Evolutionary conservation across 1,140 invertebrate species (phyloP).

Genomic region (Phymorhynchus buccinoides): DNA sequence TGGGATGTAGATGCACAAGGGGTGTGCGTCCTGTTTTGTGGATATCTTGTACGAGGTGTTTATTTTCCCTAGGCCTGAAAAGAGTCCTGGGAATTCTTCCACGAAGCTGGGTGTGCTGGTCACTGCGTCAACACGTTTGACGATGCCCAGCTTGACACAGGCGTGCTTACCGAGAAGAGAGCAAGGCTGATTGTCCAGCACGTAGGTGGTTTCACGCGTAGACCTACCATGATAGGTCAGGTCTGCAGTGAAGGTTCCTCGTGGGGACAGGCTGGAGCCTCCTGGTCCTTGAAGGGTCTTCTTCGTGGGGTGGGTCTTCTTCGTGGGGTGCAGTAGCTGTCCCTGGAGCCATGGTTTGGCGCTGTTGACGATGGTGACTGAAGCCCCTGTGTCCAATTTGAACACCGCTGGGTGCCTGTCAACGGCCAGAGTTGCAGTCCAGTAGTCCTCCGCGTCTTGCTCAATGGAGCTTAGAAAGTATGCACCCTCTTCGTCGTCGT

Average conservation of each 20-base stretch:
- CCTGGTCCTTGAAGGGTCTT: slow-evolving; percentile 14
- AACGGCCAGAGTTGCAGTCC: not conserved
- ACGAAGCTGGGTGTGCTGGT: not conserved
- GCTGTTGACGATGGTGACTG: not conserved
- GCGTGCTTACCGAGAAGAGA: not conserved
- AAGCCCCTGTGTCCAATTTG: not conserved
- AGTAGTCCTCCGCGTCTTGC: not conserved
- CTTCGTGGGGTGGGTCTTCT: not conserved
- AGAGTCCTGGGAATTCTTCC: not conserved
- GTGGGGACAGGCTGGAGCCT: not conserved
- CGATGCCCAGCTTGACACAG: not conserved
- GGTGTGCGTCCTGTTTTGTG: not conserved
- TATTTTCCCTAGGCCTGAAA: not conserved
- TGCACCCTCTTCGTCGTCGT: no score
- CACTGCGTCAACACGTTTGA: not conserved
- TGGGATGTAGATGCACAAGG: not conserved
- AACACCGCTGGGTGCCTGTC: not conserved
- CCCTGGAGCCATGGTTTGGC: not conserved
- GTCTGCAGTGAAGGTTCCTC: not conserved
- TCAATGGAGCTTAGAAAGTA: not conserved
- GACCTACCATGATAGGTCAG: not conserved
- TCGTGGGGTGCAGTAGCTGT: not conserved
- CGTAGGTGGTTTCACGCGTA: not conserved
- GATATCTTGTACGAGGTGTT: not conserved
- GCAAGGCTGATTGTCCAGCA: not conserved